Evolutionary conservation across 2,113 vertebrate genomes (phyloP).

Genomic region (Pampusana beccarii): DNA sequence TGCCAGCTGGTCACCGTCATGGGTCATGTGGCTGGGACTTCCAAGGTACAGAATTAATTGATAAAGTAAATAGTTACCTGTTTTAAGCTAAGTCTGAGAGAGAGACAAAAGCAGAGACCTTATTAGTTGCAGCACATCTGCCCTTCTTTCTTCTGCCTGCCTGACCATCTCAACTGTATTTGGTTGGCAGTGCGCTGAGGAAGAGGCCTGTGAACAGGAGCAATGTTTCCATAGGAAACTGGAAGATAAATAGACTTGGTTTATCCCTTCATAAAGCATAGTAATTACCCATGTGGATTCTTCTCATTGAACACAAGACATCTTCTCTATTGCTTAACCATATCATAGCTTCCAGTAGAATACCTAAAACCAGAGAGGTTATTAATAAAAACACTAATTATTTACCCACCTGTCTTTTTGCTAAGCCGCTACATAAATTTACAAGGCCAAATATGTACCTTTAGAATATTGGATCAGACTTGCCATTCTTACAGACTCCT

Average conservation of each 20-base stretch:
- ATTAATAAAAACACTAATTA: neutral
- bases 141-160: neutral
- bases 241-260: neutral
- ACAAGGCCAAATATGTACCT: neutral
- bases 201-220: neutral
- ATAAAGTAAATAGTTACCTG: neutral
- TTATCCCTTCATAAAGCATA: neutral
- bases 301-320: neutral
- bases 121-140: neutral
- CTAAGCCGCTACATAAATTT: neutral
- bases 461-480: neutral
- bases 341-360: neutral
- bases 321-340: neutral
- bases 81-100: neutral
- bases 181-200: neutral
- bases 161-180: neutral
- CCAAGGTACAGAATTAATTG: slow-evolving; percentile 79
- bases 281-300: neutral
- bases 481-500: neutral
- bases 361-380: neutral
- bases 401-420: neutral
- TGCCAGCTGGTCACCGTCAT: slow-evolving; percentile 95
- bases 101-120: neutral
- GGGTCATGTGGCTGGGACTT: slow-evolving; percentile 97
- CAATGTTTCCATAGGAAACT: neutral